These are phyloP conservation scores for Sphyrna mokarran DNA, from an alignment of 2,113 vertebrate species.

Conservation along the genomic window DNA sequence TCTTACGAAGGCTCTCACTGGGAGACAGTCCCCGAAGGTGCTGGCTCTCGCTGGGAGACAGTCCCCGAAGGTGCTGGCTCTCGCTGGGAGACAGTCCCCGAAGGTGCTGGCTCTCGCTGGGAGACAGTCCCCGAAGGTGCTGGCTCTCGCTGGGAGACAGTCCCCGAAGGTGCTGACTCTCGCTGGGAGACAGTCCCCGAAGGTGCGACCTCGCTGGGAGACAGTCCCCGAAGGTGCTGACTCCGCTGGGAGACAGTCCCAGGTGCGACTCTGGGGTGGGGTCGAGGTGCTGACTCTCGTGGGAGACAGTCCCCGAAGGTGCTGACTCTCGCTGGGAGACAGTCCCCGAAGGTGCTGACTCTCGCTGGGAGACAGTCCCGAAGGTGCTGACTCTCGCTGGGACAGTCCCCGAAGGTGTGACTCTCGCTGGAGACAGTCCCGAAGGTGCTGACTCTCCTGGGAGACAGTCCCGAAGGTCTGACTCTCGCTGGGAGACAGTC, in stretches of 20 bases:
- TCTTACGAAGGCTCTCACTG: background rate
- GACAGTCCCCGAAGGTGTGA: background rate
- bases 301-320: background rate
- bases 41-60: background rate
- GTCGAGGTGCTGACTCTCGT: too few relatives aligned
- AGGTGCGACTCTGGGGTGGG: too few relatives aligned
- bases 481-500: background rate
- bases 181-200: background rate
- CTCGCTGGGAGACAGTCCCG: background rate
- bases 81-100: too few relatives aligned
- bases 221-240: background rate
- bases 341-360: background rate
- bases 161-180: background rate
- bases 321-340: background rate
- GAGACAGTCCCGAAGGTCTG: background rate
- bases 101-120: background rate
- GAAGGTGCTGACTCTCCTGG: background rate
- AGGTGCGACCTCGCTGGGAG: background rate
- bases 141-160: background rate
- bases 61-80: background rate
- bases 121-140: background rate
- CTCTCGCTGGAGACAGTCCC: too few relatives aligned
- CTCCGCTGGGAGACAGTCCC: background rate
- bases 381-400: background rate
- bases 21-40: background rate